Evolutionary conservation across 2,888 invertebrate species (phyloP), one percentile per base, ranked within the genome.

Genomic region (Himalopsyche japonica): DNA sequence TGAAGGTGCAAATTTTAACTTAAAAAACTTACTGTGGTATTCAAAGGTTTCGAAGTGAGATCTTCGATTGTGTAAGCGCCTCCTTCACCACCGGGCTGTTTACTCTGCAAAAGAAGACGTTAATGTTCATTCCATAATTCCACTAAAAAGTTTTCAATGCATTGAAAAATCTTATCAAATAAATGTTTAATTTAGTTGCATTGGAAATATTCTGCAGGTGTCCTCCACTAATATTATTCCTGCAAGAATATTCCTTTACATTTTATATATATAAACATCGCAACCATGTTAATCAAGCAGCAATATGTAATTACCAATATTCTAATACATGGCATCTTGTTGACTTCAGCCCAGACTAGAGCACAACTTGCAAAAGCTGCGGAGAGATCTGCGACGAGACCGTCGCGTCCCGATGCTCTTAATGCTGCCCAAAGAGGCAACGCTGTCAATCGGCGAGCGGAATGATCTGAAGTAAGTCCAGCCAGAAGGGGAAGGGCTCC

Each of bases 391-490:
- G 93, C 91, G 79, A 95, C 93, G 18, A 98, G 94, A 0, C 95
- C 93, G 83, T 96, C 95, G 48, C 95, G 93, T 3, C 96, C 96
- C 6, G 95, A 92, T 12, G 94, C 94, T 87, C 96, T 95, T 80
- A 97, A 91, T 81, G 95, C 94, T 32, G 96, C 94, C 98, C 98
- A 98, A 82, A 98, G 91, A 2, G 98, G 95, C 83, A 98, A 91
- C 49, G 97, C 95, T 48, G 95, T 94, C 76, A 97, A 91, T 76
- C 96, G 93, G 86, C 94, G 92, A 1, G 91, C 91, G 84, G 93
- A 93, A 76, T 92, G 91, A 80, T 91, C 88, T 84, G 91, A 90
- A 83, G 90, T 90, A 48, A 94, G 89, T 0, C 95, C 95, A 0
- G 94, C 94, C 70, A 94, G 89, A 18, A 94, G 91, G 0, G 93